Evolutionary conservation across 2,797 vertebrate genomes (phyloP).

Genomic region (Trichosurus vulpecula): DNA sequence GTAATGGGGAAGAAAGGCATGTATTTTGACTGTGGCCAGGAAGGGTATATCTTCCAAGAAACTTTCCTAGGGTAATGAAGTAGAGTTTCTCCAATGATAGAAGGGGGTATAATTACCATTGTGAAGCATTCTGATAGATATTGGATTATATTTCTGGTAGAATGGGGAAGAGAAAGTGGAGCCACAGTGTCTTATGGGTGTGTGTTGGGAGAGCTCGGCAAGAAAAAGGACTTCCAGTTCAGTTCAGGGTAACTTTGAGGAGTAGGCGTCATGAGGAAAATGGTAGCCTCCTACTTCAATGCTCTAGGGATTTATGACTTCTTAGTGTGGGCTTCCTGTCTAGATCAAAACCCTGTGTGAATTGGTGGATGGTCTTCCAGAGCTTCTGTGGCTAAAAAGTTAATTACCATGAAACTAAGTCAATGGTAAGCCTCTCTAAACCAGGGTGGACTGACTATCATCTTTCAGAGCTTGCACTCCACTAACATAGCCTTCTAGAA

Average conservation of each 20-base stretch:
- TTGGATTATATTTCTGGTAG: not conserved
- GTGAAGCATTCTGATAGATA: not conserved
- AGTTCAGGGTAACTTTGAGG: not conserved
- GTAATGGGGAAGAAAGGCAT: not conserved
- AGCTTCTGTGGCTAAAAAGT: not conserved
- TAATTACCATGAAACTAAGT: not conserved
- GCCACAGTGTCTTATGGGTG: not conserved
- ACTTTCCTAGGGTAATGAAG: not conserved
- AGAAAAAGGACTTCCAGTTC: not conserved
- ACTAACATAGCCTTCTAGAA: not conserved
- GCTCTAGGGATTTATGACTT: not conserved
- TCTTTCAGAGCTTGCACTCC: not conserved
- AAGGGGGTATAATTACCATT: not conserved
- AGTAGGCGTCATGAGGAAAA: not conserved
- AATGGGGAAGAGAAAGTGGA: not conserved
- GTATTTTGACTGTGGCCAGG: not conserved
- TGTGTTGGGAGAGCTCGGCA: not conserved
- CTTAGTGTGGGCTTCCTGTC: not conserved
- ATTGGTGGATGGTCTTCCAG: not conserved
- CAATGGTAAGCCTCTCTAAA: not conserved
- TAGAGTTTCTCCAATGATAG: not conserved
- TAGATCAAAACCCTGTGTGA: not conserved
- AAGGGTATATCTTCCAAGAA: not conserved
- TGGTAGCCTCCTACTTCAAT: not conserved
- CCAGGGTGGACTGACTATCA: not conserved